These are phyloP conservation scores for Phylloscopus trochiloides DNA, from an alignment of 2,113 vertebrate genomes.

Conservation along the genomic window DNA sequence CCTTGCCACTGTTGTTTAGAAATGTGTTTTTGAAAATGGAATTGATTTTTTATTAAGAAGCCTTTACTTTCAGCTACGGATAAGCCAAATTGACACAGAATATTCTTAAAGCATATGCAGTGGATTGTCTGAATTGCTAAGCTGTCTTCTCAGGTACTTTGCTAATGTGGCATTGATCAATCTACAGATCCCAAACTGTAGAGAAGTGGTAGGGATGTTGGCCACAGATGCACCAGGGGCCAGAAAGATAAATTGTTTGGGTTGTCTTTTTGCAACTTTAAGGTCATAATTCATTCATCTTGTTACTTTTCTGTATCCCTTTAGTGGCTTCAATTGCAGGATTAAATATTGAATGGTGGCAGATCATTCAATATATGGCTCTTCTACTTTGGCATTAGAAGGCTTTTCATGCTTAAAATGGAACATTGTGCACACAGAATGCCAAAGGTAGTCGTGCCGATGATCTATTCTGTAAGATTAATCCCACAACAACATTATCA, in stretches of 20 bases:
- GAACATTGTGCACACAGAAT: conserved; percentile 64
- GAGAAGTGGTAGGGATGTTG: conserved; percentile 77
- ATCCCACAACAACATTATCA: conserved; percentile 79
- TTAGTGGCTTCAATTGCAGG: conserved; percentile 87
- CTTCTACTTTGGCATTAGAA: conserved; percentile 72
- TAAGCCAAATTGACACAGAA: conserved; percentile 59
- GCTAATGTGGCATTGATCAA: conserved; percentile 84
- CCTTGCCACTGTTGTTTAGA: conserved; percentile 39
- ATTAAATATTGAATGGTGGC: conserved; percentile 88
- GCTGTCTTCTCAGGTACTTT: conserved; percentile 71
- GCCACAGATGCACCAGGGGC: conserved; percentile 73
- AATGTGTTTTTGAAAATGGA: conserved; percentile 56
- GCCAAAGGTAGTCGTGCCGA: conserved; percentile 77
- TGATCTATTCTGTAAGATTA: conserved; percentile 78
- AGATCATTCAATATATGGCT: conserved; percentile 78
- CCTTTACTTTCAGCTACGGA: conserved; percentile 49
- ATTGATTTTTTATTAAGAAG: conserved; percentile 73
- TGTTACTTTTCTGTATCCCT: conserved; percentile 87
- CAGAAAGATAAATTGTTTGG: conserved; percentile 90
- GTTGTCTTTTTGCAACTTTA: conserved; percentile 89
- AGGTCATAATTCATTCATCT: conserved; percentile 94
- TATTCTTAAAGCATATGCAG: conserved; percentile 65
- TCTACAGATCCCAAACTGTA: conserved; percentile 65
- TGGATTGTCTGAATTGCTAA: conserved; percentile 61
- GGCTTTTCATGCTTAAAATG: conserved; percentile 73